Percentiles rank a stretch among this genome's conserved stretches.
Evolutionary conservation across 2,797 vertebrate genomes (phyloP).

Genomic region (Liasis olivaceus): DNA sequence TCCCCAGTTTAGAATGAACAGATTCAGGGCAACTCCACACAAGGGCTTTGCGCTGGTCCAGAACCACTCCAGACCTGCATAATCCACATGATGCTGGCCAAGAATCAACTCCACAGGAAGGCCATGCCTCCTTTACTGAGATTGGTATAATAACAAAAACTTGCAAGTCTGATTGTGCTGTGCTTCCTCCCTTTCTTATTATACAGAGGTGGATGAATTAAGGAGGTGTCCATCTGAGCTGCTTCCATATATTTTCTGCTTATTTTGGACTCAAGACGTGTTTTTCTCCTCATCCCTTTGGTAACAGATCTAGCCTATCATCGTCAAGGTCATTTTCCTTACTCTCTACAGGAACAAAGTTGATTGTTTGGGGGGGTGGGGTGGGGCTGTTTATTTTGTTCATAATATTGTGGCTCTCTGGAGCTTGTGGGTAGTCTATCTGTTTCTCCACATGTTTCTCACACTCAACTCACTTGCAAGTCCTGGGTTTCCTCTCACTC

Average conservation of each 20-base stretch:
- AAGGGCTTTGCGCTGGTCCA: background rate
- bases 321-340: background rate
- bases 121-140: too few relatives aligned
- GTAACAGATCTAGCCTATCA: background rate
- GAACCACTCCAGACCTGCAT: background rate
- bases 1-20: background rate
- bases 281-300: background rate
- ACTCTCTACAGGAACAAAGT: background rate
- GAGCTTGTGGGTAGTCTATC: background rate
- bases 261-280: background rate
- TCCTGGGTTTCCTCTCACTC: background rate
- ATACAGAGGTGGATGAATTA: background rate
- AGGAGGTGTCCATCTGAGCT: background rate
- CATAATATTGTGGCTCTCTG: background rate
- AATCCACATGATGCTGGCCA: background rate
- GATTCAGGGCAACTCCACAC: background rate
- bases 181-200: background rate
- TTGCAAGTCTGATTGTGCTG: too few relatives aligned
- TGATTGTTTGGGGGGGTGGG: background rate
- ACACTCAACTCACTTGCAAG: background rate
- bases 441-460: background rate
- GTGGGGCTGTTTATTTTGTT: background rate
- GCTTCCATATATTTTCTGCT: background rate
- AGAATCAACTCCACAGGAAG: too few relatives aligned
- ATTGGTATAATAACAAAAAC: too few relatives aligned